These are phyloP conservation scores for Synergus gifuensis DNA, from an alignment of 2,888 invertebrate species.

Conservation along the genomic window DNA sequence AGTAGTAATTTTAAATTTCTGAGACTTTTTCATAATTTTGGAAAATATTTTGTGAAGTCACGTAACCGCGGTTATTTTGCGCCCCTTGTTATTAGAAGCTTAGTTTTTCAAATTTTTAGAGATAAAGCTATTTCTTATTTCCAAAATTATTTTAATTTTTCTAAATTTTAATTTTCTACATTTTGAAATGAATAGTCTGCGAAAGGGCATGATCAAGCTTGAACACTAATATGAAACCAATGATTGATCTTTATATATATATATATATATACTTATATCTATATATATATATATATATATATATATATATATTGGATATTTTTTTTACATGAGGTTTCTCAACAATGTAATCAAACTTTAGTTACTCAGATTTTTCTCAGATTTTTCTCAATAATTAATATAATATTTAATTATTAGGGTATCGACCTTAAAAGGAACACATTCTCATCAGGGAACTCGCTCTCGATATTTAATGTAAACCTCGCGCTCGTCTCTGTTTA, in stretches of 20 bases:
- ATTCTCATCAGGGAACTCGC: too few species aligned
- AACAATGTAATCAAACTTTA: background rate
- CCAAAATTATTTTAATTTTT: background rate
- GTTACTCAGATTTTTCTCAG: background rate
- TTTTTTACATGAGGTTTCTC: background rate
- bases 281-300: too few species aligned
- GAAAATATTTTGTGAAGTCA: background rate
- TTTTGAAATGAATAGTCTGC: background rate
- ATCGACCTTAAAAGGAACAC: too few species aligned
- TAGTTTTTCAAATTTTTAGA: background rate
- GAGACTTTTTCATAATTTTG: background rate
- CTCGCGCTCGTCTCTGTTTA: too few species aligned
- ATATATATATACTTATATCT: too few species aligned
- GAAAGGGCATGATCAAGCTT: background rate
- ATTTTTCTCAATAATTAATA: too few species aligned
- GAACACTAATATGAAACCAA: background rate
- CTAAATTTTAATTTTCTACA: background rate
- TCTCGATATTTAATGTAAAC: too few species aligned
- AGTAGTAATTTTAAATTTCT: slow-evolving; percentile 69
- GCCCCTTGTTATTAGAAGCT: too few species aligned
- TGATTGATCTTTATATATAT: background rate
- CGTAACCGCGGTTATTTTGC: background rate
- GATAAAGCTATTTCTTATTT: background rate
- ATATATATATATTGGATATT: background rate
- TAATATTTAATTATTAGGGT: background rate